Conservation (phyloP, 2,888 invertebrate genomes). For the Amblyteles armatorius region DNA sequence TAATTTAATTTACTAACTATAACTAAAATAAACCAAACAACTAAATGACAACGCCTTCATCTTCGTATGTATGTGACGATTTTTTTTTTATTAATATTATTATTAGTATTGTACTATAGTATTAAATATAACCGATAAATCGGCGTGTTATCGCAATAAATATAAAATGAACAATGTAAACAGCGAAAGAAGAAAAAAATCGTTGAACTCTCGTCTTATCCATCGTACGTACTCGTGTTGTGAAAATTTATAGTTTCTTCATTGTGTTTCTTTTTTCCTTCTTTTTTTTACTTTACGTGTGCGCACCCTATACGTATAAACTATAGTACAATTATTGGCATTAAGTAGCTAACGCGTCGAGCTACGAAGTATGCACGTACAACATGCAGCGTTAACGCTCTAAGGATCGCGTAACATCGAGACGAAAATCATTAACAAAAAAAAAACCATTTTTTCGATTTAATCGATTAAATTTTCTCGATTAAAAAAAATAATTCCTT, state of each 20-base stretch:
- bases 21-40: too few species aligned
- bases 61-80: background rate
- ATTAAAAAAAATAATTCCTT: too few species aligned
- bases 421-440: background rate
- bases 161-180: conserved; percentile 5
- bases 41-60: too few species aligned
- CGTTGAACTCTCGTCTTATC: background rate
- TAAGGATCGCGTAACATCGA: background rate
- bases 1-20: too few species aligned
- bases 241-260: conserved; percentile 18
- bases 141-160: conserved; percentile 13
- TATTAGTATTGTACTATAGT: conserved; percentile 6
- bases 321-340: conserved; percentile 38
- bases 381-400: conserved; percentile 19
- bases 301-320: conserved; percentile 8
- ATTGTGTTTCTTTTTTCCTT: background rate
- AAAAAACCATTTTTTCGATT: background rate
- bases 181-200: background rate
- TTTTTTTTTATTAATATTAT: background rate
- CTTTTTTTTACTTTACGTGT: background rate
- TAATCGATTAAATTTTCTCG: too few species aligned
- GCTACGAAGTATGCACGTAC: conserved; percentile 22
- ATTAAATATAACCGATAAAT: background rate
- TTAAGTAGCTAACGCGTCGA: conserved; percentile 31
- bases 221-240: conserved; percentile 7